These are phyloP conservation scores for Triplophysa yarkandensis DNA, from an alignment of 2,797 vertebrate species.

Conservation along the genomic window DNA sequence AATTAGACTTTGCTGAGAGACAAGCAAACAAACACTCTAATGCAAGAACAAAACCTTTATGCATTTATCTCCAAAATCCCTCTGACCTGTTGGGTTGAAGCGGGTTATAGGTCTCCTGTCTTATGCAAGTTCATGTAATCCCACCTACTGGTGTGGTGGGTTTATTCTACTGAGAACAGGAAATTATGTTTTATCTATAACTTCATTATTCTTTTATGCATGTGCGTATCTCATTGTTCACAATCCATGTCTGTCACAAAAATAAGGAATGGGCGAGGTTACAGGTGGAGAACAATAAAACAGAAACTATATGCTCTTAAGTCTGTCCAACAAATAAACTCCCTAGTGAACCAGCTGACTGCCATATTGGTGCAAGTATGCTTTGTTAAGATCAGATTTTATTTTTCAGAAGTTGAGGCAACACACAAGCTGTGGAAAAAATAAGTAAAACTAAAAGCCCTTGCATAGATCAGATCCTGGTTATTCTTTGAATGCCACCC, in stretches of 20 bases:
- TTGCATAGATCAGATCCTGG: background rate
- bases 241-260: constrained; percentile 1
- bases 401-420: background rate
- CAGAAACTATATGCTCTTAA: constrained; percentile 1
- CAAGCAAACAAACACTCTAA: constrained; percentile 2
- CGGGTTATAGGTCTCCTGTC: constrained; percentile 23
- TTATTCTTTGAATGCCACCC: background rate
- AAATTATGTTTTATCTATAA: constrained; percentile 54
- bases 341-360: background rate
- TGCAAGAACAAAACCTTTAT: background rate
- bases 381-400: background rate
- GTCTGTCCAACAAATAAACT: constrained; percentile 10
- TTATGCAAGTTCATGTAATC: constrained; percentile 50
- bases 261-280: constrained; percentile 3
- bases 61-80: background rate
- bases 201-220: constrained; percentile 40
- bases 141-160: constrained; percentile 1
- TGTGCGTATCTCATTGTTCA: constrained; percentile 37
- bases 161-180: constrained; percentile 37
- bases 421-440: background rate
- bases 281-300: background rate
- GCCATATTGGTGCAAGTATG: background rate
- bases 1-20: background rate
- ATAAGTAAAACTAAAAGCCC: no score
- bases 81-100: constrained; percentile 21